These are phyloP conservation scores for Zaprionus obscuricornis DNA, from an alignment of 2,888 invertebrate genomes.

Conservation along the genomic window DNA sequence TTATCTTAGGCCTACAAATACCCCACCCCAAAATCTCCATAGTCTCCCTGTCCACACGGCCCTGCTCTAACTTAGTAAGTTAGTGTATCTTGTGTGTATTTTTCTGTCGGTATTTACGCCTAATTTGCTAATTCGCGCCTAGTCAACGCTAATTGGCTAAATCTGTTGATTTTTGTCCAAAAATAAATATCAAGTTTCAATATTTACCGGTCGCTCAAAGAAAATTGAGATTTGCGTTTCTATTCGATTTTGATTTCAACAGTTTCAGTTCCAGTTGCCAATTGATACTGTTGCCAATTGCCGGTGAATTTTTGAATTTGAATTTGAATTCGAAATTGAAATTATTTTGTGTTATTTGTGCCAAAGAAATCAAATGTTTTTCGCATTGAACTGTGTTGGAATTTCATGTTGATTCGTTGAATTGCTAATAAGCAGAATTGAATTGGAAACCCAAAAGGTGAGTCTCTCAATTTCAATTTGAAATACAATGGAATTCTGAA, in stretches of 20 bases:
- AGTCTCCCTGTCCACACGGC: too few relatives aligned
- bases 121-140: constrained; percentile 41
- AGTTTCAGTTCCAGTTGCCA: constrained; percentile 6
- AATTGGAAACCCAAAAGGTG: constrained; percentile 46
- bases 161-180: constrained; percentile 42
- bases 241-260: background rate
- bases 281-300: constrained; percentile 16
- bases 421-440: constrained; percentile 12
- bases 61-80: background rate
- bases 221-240: constrained; percentile 22
- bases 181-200: constrained; percentile 65
- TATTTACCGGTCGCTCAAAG: constrained; percentile 48
- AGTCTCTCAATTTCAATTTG: constrained; percentile 24
- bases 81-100: constrained; percentile 26
- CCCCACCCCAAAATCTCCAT: too few relatives aligned
- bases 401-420: constrained; percentile 7
- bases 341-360: constrained; percentile 26
- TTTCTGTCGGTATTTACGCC: constrained; percentile 23
- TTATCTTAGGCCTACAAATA: constrained; percentile 1
- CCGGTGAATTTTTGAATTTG: too few relatives aligned
- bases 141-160: constrained; percentile 65
- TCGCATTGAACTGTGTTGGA: background rate
- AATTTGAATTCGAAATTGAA: constrained; percentile 27
- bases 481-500: too few relatives aligned
- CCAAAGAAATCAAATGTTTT: constrained; percentile 28